Evolutionary conservation across 2,888 invertebrate genomes (phyloP).

Genomic region (Antheraea yamamai): DNA sequence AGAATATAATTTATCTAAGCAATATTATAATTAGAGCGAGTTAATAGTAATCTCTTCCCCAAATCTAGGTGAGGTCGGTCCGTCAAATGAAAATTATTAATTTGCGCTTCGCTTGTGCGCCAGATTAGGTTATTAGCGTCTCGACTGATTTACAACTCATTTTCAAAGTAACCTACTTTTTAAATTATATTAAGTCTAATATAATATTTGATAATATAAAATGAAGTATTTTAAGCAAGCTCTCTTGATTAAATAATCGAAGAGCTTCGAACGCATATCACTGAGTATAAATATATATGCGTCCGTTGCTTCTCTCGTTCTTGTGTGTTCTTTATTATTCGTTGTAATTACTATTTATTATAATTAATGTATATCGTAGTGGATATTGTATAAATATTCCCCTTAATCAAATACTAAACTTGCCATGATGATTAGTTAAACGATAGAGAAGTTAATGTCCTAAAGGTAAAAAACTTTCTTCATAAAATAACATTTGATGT

Average conservation of each 20-base stretch:
- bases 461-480: too few relatives aligned
- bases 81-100: slow-evolving; percentile 16
- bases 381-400: too few relatives aligned
- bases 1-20: not conserved
- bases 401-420: too few relatives aligned
- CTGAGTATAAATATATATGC: not conserved
- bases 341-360: too few relatives aligned
- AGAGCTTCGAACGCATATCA: not conserved
- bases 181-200: not conserved
- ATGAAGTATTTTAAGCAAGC: not conserved
- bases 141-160: not conserved
- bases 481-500: too few relatives aligned
- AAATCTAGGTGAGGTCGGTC: not conserved
- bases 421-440: too few relatives aligned
- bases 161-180: slow-evolving; percentile 11
- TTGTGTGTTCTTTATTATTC: too few relatives aligned
- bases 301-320: too few relatives aligned
- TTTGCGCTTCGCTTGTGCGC: slow-evolving; percentile 13
- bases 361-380: too few relatives aligned
- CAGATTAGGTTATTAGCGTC: not conserved
- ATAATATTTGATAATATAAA: not conserved
- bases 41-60: not conserved
- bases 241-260: not conserved
- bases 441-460: too few relatives aligned
- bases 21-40: slow-evolving; percentile 7